Base-by-base conservation (phyloP, 1,140 invertebrate genomes). In the Atta texana region DNA sequence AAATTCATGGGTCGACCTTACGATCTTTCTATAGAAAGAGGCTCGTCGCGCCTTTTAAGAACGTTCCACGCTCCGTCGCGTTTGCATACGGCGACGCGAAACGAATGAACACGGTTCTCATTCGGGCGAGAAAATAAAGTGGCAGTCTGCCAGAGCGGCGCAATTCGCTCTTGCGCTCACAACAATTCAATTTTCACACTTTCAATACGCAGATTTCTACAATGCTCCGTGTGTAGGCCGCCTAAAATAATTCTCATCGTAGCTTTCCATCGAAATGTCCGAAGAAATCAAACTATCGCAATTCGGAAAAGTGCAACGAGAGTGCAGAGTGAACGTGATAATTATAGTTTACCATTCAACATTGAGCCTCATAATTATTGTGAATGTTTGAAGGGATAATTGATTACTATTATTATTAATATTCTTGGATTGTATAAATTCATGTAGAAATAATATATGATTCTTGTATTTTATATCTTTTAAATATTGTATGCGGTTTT, bases 21-120 rank as follows among this genome's bases (percentile, higher is more conserved):
- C 64, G 64, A 68, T 31, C 39, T 68, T 49, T 4, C 21, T 24
- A 21, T 24, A 14, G 44, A 72, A 53, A 10, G 39, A n/a, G 24
- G 34, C 21, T 82, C 68, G 80, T 74, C 39, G 80, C 34, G 49
- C 28, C 77, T 55, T 74, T 82, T 82, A 82, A 57, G 39, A 59
- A 69, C 55, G 68, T 49, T 59, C 55, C 18, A 39, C 49, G 69
- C 80, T 74, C 55, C 16, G 53, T 18, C 78, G 24, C 55, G 69
- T 84, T 84, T 84, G 80, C 80, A 84, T 74, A 84, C 39, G 55
- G 68, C 21, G 61, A 82, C 68, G 53, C 69, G 80, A 74, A 82
- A 72, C 80, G 68, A 84, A 74, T 57, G 80, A 74, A 75, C 80
- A 34, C 39, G 18, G 39, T 34, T 84, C 39, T 74, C 39, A 74